These are phyloP conservation scores for Megalurothrips usitatus DNA, from an alignment of 2,888 invertebrate species.

Conservation along the genomic window DNA sequence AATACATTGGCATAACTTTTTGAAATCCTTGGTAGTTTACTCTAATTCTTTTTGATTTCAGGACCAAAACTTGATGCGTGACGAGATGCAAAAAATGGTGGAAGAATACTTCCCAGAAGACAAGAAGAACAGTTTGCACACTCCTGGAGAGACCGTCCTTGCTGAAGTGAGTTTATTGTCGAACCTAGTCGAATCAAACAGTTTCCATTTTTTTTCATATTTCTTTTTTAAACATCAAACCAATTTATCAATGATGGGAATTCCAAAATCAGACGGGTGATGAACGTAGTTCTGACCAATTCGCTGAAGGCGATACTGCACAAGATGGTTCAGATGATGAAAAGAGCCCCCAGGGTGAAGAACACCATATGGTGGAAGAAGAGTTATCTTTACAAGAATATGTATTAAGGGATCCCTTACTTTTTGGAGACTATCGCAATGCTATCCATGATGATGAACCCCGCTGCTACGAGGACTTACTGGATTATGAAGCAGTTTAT, in stretches of 20 bases:
- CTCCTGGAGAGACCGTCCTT: not conserved
- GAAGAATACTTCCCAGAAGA: conserved; percentile 54
- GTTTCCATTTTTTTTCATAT: not conserved
- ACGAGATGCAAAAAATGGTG: conserved; percentile 58
- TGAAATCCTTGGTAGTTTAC: conserved; percentile 3
- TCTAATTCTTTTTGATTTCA: conserved; percentile 41
- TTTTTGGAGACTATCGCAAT: conserved; percentile 86
- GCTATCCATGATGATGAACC: conserved; percentile 74
- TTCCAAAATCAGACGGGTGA: not conserved
- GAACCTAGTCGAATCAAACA: no score
- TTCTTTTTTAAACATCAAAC: not conserved
- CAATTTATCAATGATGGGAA: no score
- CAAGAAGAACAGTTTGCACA: not conserved
- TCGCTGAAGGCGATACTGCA: conserved; percentile 43
- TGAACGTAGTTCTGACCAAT: not conserved
- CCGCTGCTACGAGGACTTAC: conserved; percentile 79
- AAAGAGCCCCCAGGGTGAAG: conserved; percentile 41
- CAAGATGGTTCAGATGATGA: conserved; percentile 41
- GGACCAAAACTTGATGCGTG: conserved; percentile 63
- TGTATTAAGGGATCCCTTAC: conserved; percentile 71
- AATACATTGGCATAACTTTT: conserved; percentile 15
- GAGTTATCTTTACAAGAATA: conserved; percentile 51
- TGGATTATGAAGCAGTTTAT: conserved; percentile 86
- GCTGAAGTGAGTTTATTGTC: not conserved
- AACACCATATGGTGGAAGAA: conserved; percentile 41